Conservation (phyloP, 2,113 vertebrate species). For the Xerus inauris region DNA sequence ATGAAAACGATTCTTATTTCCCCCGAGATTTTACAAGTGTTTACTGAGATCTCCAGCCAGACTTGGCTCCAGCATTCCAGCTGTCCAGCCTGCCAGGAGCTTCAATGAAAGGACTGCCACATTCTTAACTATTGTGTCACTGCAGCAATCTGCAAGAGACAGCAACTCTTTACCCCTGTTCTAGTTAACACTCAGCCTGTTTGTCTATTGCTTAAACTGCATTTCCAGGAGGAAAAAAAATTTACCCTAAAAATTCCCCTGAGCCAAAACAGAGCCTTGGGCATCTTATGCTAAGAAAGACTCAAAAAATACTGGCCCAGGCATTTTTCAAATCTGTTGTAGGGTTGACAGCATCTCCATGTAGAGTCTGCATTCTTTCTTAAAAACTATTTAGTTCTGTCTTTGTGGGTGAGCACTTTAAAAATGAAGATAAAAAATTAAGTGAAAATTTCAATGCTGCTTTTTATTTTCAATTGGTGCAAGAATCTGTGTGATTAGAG, state of each 20-base stretch:
- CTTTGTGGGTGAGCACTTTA: conserved; percentile 45
- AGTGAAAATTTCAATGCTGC: not conserved
- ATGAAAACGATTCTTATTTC: not conserved
- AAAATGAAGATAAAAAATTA: conserved; percentile 59
- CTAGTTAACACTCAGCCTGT: conserved; percentile 25
- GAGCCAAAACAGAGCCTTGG: conserved; percentile 73
- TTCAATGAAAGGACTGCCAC: not conserved
- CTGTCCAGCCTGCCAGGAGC: not conserved
- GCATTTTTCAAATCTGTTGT: conserved; percentile 38
- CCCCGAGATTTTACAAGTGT: not conserved
- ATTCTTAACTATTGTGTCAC: conserved; percentile 64
- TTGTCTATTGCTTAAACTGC: conserved; percentile 59
- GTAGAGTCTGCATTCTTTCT: conserved; percentile 33
- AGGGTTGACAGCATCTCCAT: conserved; percentile 22
- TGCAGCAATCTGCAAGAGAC: not conserved
- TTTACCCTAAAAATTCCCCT: conserved; percentile 68
- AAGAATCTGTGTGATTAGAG: conserved; percentile 49
- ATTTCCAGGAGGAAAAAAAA: conserved; percentile 61
- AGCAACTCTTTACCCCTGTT: conserved; percentile 46
- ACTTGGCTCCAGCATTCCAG: not conserved
- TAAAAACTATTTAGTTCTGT: conserved; percentile 26
- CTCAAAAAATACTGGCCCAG: conserved; percentile 26
- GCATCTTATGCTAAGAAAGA: conserved; percentile 67
- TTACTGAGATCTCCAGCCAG: not conserved
- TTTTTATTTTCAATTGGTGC: not conserved